Conservation (phyloP, 2,113 vertebrate genomes). For the Varanus salvator region DNA sequence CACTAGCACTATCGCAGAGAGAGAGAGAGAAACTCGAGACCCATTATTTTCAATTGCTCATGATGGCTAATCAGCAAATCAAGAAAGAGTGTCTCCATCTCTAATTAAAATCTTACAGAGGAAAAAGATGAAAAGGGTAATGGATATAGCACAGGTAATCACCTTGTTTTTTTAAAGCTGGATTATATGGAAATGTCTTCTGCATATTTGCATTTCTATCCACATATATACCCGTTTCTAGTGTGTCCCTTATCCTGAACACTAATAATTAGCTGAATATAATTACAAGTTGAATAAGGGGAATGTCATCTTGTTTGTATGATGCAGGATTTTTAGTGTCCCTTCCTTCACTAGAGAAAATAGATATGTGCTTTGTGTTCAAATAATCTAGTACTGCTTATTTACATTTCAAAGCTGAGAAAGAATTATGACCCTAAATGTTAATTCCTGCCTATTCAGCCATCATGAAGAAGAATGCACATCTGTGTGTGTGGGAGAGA, state of each 20-base stretch:
- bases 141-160: slow-evolving; percentile 50
- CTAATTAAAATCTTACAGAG: slow-evolving; percentile 61
- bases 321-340: slow-evolving; percentile 41
- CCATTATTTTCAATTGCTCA: slow-evolving; percentile 55
- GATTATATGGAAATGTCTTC: slow-evolving; percentile 58
- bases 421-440: slow-evolving; percentile 20
- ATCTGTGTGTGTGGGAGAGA: background rate
- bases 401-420: slow-evolving; percentile 42
- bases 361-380: slow-evolving; percentile 33
- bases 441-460: slow-evolving; percentile 18
- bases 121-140: slow-evolving; percentile 45
- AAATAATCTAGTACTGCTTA: slow-evolving; percentile 24
- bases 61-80: slow-evolving; percentile 64
- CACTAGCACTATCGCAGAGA: no score
- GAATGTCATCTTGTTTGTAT: slow-evolving; percentile 45
- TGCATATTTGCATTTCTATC: slow-evolving; percentile 63
- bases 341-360: slow-evolving; percentile 43
- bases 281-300: slow-evolving; percentile 68
- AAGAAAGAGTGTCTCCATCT: slow-evolving; percentile 54
- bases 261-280: slow-evolving; percentile 67
- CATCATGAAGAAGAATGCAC: background rate
- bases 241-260: slow-evolving; percentile 49
- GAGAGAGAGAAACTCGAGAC: background rate
- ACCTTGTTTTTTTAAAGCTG: slow-evolving; percentile 41
- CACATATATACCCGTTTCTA: slow-evolving; percentile 48